Evolutionary conservation across 2,888 invertebrate species (phyloP), one percentile per base, ranked within the genome.

Genomic region (Amphipyra berbera): DNA sequence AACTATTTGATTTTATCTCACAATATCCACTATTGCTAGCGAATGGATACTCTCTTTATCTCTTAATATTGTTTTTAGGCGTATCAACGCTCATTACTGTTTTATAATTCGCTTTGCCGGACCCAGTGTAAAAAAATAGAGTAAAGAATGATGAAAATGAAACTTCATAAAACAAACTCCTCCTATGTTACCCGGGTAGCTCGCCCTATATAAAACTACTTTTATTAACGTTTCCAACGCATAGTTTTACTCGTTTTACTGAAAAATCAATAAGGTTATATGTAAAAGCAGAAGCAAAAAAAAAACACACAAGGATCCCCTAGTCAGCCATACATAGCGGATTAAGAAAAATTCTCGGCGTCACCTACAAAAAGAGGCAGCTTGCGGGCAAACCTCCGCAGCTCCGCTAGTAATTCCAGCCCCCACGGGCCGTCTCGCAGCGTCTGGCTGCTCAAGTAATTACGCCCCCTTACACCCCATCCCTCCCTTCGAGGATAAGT

Each of bases 361-460:
- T 86, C 88, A 87, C 89, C 86, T 83, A 87, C 87, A 89, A 91
- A 90, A 91, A 89, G 85, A 74, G 81, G 73, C 80, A 77, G 84
- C 84, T 82, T 82, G 84, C 86, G 85, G 85, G 83, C 85, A 79
- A 82, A 81, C 82, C 84, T 79, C 77, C 85, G 86, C 81, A 65
- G 42, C 68, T 68, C 63, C 65, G 68, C 27, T 84, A 85, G 88
- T 90, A 90, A 91, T 90, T 86, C 82, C 85, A 82, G 75, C 84
- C 88, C 90, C 90, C 86, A 85, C 86, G 85, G 90, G 88, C 86
- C 88, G 83, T 84, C 85, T 83, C 86, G 70, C 62, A 82, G 83
- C 87, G 89, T 88, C 90, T 90, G 90, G 89, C 90, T 90, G 90
- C 90, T 91, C 90, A 91, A 93, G 93, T 94, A 94, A 94, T 94